Evolutionary conservation across 1,140 invertebrate species (phyloP), one percentile per base, ranked within the genome.

Genomic region (Drosophila pectinifera): DNA sequence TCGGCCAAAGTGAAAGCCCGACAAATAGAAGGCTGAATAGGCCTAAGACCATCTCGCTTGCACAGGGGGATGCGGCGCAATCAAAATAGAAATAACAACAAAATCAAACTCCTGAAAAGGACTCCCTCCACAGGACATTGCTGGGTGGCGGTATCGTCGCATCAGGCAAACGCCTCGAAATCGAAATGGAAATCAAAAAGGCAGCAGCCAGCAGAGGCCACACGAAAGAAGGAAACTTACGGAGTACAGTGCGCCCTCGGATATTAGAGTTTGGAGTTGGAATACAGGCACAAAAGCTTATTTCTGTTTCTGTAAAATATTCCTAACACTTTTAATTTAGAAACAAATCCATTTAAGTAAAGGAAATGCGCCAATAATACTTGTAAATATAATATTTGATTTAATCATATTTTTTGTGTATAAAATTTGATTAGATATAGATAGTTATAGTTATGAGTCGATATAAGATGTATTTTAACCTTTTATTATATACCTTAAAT

Each of bases 101-200:
- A 39, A 69, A 77, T 46, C 56, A 43, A 46, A 34, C 72, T 67
- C 46, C 46, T 67, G 48, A 73, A 67, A 46, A 41, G 22, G 38
- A 56, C 54, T 54, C 59, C 69, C 41, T 48, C 18, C 54, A 53
- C 58, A 41, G 56, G 48, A 28, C 57, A 36, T 45, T 56, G 41
- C 64, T 91, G 89, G 89, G 89, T 91, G 89, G 83, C 74, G 77
- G 89, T 91, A 91, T 91, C 89, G 83, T 83, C 82, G 75, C 88
- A 91, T 86, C 84, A 88, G 78, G 80, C 89, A 80, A 91, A 91
- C 89, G 89, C 89, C 89, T 91, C 79, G 73, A 85, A 91, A 91
- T 91, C 89, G 91, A 86, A 91, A 91, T 91, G 75, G 78, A 89
- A 91, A 91, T 91, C 89, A 91, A 91, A 91, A 91, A 91, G 89